Conservation (phyloP, 2,797 vertebrate species). For the Acanthopagrus latus region DNA sequence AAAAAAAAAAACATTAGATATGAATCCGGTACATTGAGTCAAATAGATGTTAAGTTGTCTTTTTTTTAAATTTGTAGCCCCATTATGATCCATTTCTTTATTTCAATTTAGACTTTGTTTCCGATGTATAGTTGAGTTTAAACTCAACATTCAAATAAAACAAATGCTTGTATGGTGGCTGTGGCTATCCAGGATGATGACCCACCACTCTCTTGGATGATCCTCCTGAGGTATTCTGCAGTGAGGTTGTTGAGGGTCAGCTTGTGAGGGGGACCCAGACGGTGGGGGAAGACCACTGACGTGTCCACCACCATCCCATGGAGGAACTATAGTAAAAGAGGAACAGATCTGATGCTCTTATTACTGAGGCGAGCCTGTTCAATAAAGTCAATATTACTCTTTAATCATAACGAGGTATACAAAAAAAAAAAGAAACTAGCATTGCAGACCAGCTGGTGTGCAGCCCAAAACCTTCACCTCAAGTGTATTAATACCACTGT, state of each 20-base stretch:
- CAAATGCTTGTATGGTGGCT: constrained; percentile 6
- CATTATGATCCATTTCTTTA: constrained; percentile 28
- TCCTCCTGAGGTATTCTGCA: constrained; percentile 86
- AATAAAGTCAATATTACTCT: not conserved
- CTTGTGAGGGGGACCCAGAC: constrained; percentile 87
- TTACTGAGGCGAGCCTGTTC: not conserved
- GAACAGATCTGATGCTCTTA: constrained; percentile 26
- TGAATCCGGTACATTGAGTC: not conserved
- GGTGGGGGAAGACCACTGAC: constrained; percentile 87
- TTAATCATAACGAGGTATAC: not conserved
- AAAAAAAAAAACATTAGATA: not conserved
- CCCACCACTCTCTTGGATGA: constrained; percentile 89
- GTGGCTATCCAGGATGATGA: constrained; percentile 41
- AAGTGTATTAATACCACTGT: not conserved
- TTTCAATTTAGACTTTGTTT: constrained; percentile 6
- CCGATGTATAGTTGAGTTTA: too few relatives aligned
- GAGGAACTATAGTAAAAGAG: constrained; percentile 82
- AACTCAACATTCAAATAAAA: not conserved
- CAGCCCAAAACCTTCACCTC: not conserved
- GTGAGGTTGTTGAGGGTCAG: constrained; percentile 83
- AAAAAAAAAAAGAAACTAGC: too few relatives aligned
- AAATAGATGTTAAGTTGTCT: not conserved
- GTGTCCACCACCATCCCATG: constrained; percentile 87
- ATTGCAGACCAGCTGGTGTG: not conserved
- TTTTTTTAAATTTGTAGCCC: not conserved